These are phyloP conservation scores for Leptogaster cylindrica DNA, from an alignment of 2,888 invertebrate species.

Conservation along the genomic window DNA sequence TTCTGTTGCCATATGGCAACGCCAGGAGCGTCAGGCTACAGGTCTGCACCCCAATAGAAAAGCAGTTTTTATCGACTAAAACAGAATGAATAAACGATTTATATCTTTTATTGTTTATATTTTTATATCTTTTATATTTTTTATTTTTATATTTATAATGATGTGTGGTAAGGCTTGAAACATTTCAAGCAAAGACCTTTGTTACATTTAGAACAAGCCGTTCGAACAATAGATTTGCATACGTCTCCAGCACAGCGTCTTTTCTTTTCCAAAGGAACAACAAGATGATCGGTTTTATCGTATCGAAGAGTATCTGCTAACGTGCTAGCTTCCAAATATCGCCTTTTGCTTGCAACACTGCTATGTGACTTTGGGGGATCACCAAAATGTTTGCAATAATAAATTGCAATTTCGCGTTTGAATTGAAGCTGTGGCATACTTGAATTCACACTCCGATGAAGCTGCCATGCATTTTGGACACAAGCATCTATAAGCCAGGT, in stretches of 20 bases:
- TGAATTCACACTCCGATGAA: neutral
- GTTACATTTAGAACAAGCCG: no score
- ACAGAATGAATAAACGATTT: neutral
- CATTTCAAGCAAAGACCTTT: no score
- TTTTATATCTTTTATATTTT: no score
- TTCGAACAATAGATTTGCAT: no score
- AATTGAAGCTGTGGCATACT: neutral
- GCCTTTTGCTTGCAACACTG: no score
- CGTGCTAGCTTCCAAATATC: neutral
- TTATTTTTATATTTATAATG: neutral
- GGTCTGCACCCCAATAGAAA: neutral
- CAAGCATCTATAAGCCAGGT: no score
- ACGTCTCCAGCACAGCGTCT: no score
- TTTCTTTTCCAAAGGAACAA: neutral
- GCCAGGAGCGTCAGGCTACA: neutral
- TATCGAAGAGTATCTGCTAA: neutral
- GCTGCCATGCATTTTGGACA: neutral
- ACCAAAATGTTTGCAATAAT: neutral
- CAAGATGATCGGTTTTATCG: neutral
- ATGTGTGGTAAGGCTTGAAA: neutral
- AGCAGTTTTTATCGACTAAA: neutral
- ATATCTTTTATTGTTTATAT: no score
- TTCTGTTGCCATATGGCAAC: neutral
- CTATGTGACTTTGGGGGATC: no score
- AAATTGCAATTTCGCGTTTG: neutral